Percentiles rank a stretch among this genome's conserved stretches.
Conservation (phyloP, 2,113 vertebrate genomes). For the Cettia cetti region DNA sequence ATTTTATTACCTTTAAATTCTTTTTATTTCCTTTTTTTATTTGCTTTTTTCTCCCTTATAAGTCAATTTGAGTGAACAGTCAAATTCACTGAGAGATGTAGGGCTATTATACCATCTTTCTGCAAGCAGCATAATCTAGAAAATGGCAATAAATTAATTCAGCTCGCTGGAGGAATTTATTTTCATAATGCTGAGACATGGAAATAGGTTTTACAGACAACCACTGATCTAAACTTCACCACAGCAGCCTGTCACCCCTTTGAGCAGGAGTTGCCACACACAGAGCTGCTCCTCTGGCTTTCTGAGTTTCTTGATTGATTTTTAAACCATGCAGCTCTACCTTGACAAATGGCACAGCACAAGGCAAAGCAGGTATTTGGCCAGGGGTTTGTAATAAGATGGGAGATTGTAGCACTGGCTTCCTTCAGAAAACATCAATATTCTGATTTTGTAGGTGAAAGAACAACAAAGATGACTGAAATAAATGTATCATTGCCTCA, state of each 20-base stretch:
- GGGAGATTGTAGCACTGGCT: neutral
- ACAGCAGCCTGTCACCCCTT: neutral
- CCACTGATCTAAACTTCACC: neutral
- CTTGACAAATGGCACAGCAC: neutral
- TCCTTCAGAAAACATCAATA: neutral
- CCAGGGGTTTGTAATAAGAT: neutral
- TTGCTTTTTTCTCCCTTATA: neutral
- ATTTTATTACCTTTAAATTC: neutral
- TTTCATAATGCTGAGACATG: neutral
- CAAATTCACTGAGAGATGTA: neutral
- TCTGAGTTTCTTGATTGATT: neutral
- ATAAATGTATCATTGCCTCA: neutral
- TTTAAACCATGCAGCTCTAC: neutral
- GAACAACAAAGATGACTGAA: neutral
- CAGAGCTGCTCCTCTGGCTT: neutral
- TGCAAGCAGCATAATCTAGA: neutral
- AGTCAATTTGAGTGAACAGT: neutral
- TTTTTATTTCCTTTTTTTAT: neutral
- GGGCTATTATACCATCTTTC: neutral
- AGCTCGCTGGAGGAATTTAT: neutral
- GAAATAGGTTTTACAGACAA: constrained; percentile 5
- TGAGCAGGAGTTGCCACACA: neutral
- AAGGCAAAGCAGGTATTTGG: neutral
- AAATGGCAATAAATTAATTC: constrained; percentile 27
- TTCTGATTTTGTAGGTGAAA: neutral